These are phyloP conservation scores for Drosophila hawaiiensis DNA, from an alignment of 2,888 invertebrate species.

Conservation along the genomic window DNA sequence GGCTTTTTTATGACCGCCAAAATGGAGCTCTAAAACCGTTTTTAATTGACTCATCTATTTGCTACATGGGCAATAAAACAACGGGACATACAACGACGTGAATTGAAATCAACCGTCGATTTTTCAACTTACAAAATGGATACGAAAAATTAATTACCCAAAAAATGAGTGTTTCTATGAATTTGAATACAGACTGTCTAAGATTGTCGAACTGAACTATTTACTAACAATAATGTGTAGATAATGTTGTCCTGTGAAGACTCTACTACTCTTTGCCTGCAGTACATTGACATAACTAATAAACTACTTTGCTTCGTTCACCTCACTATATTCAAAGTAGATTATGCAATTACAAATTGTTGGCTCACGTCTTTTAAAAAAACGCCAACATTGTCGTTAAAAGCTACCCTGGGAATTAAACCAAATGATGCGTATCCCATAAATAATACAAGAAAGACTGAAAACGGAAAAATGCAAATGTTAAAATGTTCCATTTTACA, in stretches of 20 bases:
- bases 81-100: neutral
- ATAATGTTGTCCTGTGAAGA: neutral
- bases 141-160: neutral
- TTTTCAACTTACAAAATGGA: neutral
- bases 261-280: neutral
- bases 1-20: conserved; percentile 35
- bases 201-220: neutral
- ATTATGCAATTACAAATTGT: conserved; percentile 19
- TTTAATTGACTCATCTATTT: conserved; percentile 47
- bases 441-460: conserved; percentile 43
- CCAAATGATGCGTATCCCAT: conserved; percentile 59
- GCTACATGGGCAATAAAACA: conserved; percentile 36
- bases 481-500: conserved; percentile 49
- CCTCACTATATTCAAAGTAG: conserved; percentile 11
- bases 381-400: conserved; percentile 6
- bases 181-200: neutral
- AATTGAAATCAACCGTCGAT: neutral
- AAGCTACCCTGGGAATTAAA: conserved; percentile 45
- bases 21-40: conserved; percentile 36
- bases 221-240: neutral
- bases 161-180: neutral
- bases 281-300: neutral
- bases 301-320: neutral
- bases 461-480: conserved; percentile 34
- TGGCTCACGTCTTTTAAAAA: neutral